Conservation (phyloP, 1,140 invertebrate genomes). For the Anastatus disparis region DNA sequence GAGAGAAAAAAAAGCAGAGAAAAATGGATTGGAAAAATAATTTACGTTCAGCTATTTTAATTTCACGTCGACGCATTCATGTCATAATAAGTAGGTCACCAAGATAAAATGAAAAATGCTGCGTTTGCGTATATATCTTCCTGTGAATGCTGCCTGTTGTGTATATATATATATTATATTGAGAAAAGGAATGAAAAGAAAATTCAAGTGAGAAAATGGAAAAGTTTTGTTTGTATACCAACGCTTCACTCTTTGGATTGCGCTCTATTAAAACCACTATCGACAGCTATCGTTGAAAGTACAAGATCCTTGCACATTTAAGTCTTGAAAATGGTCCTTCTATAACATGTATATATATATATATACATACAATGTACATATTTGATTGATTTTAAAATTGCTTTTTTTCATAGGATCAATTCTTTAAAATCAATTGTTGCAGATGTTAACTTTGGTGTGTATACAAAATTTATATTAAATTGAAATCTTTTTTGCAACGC, state of each 20-base stretch:
- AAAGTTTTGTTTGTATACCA: constrained; percentile 34
- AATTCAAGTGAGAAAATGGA: constrained; percentile 24
- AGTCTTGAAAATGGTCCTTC: constrained; percentile 16
- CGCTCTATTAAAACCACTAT: constrained; percentile 27
- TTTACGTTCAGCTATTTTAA: constrained; percentile 30
- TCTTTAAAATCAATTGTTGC: too few relatives aligned
- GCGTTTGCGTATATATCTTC: background rate
- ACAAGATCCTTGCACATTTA: background rate
- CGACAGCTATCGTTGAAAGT: constrained; percentile 3
- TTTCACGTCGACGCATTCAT: constrained; percentile 9
- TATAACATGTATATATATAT: too few relatives aligned
- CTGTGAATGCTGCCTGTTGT: too few relatives aligned
- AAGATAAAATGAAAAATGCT: constrained; percentile 26
- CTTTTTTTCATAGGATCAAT: too few relatives aligned
- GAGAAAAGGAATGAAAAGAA: background rate
- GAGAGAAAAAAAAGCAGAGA: too few relatives aligned
- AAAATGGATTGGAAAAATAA: constrained; percentile 36
- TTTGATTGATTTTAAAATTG: too few relatives aligned
- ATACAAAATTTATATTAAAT: too few relatives aligned
- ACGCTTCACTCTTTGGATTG: background rate
- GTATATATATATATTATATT: too few relatives aligned
- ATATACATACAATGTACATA: too few relatives aligned
- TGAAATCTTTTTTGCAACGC: too few relatives aligned
- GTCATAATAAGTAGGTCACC: constrained; percentile 26
- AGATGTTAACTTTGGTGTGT: too few relatives aligned